Evolutionary conservation across 2,797 vertebrate species (phyloP).

Genomic region (Babyrousa celebensis): DNA sequence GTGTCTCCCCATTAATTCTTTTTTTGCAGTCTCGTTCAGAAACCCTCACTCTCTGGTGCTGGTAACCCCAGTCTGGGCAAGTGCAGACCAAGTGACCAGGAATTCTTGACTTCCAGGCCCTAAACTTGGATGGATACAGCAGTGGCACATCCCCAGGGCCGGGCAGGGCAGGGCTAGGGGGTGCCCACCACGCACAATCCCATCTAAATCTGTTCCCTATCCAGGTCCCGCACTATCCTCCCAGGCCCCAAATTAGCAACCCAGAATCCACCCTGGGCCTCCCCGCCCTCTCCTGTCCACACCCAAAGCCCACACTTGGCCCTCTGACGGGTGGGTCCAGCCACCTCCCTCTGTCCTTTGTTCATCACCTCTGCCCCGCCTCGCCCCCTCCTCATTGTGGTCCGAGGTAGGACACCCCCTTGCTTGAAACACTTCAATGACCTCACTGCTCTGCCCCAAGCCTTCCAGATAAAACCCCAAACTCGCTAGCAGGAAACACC

Average conservation of each 20-base stretch:
- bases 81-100: neutral
- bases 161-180: neutral
- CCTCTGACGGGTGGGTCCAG: neutral
- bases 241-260: neutral
- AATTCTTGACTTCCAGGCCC: neutral
- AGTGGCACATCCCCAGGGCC: neutral
- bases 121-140: neutral
- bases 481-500: neutral
- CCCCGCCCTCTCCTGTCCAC: neutral
- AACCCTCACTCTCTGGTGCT: neutral
- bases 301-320: neutral
- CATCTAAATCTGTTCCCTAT: neutral
- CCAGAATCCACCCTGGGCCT: neutral
- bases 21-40: neutral
- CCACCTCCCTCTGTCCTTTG: neutral
- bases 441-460: neutral
- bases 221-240: neutral
- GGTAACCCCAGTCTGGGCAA: neutral
- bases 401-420: neutral
- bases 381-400: neutral
- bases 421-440: neutral
- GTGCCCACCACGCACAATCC: neutral
- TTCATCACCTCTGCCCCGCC: neutral
- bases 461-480: neutral
- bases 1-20: neutral